A percentile compares a stretch with the other conserved stretches of the same genome.
Evolutionary conservation across 2,888 invertebrate genomes (phyloP).

Genomic region (Lepas anatifera): DNA sequence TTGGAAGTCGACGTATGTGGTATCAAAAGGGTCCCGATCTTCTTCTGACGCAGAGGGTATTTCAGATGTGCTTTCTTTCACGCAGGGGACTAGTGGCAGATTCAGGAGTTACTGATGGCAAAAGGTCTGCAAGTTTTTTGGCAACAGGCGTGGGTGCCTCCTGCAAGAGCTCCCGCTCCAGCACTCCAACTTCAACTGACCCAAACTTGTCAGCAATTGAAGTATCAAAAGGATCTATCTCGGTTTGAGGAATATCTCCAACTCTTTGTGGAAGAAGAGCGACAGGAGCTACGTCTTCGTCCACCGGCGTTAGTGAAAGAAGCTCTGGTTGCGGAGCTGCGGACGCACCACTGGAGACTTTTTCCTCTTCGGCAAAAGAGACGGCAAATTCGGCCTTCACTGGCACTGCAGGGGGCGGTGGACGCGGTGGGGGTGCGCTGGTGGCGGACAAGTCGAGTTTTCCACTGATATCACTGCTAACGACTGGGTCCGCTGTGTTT

Average conservation of each 20-base stretch:
- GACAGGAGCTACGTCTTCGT: slow-evolving; percentile 38
- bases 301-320: slow-evolving; percentile 13
- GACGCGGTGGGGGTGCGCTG: slow-evolving; percentile 15
- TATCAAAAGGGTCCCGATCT: background rate
- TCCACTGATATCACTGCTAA: slow-evolving; percentile 30
- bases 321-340: slow-evolving; percentile 16
- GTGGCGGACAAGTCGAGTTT: slow-evolving; percentile 27
- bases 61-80: too few species aligned
- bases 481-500: slow-evolving; percentile 31
- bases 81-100: too few species aligned
- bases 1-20: background rate
- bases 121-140: background rate
- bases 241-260: slow-evolving; percentile 28
- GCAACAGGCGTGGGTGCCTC: slow-evolving; percentile 28
- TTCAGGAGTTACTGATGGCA: too few species aligned
- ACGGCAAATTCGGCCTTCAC: slow-evolving; percentile 17
- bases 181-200: slow-evolving; percentile 59
- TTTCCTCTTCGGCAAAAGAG: slow-evolving; percentile 18
- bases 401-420: slow-evolving; percentile 20
- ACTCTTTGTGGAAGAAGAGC: slow-evolving; percentile 55
- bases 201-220: slow-evolving; percentile 59
- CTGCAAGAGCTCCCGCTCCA: slow-evolving; percentile 54
- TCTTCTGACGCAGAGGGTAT: too few species aligned
- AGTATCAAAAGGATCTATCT: slow-evolving; percentile 72
- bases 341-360: too few species aligned